A percentile compares a stretch with the other conserved stretches of the same genome.
These are phyloP conservation scores for Meiosimyza platycephala DNA, from an alignment of 2,888 invertebrate species.

Conservation along the genomic window DNA sequence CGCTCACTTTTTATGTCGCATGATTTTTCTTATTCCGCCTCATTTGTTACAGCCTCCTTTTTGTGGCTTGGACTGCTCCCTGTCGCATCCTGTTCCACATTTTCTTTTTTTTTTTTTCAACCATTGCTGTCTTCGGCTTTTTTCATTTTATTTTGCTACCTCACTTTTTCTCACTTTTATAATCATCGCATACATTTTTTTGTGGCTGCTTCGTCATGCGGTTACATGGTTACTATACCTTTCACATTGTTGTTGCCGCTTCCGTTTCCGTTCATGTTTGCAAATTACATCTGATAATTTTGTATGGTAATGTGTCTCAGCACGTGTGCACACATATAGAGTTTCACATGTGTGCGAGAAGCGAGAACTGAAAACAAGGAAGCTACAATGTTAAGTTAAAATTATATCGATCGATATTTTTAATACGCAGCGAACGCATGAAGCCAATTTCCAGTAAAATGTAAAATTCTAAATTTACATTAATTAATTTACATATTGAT, in stretches of 20 bases:
- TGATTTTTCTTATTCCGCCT: slow-evolving; percentile 10
- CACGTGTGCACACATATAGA: no score
- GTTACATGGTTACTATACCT: slow-evolving; percentile 3
- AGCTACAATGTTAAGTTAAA: no score
- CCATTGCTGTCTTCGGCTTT: slow-evolving; percentile 50
- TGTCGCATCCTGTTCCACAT: slow-evolving; percentile 28
- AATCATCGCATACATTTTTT: slow-evolving; percentile 12
- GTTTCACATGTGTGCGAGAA: background rate
- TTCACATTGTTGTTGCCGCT: slow-evolving; percentile 8
- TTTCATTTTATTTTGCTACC: slow-evolving; percentile 54
- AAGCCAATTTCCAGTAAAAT: no score
- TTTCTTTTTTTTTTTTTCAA: slow-evolving; percentile 58
- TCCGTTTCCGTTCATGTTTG: slow-evolving; percentile 23
- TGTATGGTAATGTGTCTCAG: no score
- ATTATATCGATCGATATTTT: no score
- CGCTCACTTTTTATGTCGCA: no score
- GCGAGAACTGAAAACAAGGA: background rate
- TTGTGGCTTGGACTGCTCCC: slow-evolving; percentile 4
- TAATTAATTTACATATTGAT: no score
- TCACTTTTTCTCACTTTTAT: slow-evolving; percentile 27
- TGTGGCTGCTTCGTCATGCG: slow-evolving; percentile 10
- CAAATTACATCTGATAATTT: slow-evolving; percentile 19
- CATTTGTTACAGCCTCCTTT: slow-evolving; percentile 7
- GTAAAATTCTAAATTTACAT: no score
- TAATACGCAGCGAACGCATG: no score